A percentile compares a stretch with the other conserved stretches of the same genome.
Evolutionary conservation across 2,113 vertebrate species (phyloP).

Genomic region (Onychostoma macrolepis): DNA sequence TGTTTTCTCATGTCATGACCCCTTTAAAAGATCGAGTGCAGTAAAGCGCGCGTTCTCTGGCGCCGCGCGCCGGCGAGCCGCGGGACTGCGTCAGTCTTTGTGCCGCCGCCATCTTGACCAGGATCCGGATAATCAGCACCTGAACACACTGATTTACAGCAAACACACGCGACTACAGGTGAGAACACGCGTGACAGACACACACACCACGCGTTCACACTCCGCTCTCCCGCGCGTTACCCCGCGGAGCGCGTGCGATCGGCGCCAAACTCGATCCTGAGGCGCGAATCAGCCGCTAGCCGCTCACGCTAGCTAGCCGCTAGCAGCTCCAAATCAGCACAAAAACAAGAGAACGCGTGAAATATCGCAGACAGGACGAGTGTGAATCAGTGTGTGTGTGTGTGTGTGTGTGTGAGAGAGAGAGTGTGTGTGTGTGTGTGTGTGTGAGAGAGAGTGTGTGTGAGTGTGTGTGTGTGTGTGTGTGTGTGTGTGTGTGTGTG

Average conservation of each 20-base stretch:
- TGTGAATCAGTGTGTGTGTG: neutral
- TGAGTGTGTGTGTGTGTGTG: no score
- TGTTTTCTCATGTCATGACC: no score
- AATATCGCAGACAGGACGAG: neutral
- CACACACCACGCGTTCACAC: neutral
- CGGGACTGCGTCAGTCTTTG: neutral
- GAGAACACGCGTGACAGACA: neutral
- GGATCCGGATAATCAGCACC: conserved; percentile 29
- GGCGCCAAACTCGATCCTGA: no score
- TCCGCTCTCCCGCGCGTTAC: neutral
- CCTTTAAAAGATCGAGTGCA: neutral
- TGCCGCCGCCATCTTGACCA: conserved; percentile 27
- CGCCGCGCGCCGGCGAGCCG: neutral
- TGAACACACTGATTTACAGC: conserved; percentile 1
- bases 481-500: neutral
- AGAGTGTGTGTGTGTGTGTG: no score
- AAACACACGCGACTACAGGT: conserved; percentile 1
- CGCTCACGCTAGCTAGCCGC: neutral
- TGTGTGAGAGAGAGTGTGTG: no score
- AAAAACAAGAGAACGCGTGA: neutral
- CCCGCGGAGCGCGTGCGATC: neutral
- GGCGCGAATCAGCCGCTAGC: neutral
- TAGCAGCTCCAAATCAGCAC: neutral
- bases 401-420: neutral
- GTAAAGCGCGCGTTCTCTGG: neutral